phyloP scores from a whole-genome alignment of 2,888 invertebrate genomes.

The Taphrorychus bicolor region DNA sequence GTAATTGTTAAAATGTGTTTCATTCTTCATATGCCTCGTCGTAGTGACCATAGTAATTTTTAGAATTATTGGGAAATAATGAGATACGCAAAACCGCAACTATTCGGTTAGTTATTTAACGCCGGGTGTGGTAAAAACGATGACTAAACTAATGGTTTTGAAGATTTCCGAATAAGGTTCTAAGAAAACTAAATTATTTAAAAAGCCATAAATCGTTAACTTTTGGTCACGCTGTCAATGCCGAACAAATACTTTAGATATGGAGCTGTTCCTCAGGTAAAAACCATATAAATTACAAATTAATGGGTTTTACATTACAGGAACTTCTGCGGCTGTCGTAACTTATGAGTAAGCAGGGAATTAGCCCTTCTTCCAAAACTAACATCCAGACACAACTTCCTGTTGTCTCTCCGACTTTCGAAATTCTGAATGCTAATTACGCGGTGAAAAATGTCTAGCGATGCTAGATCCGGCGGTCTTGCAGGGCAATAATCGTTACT shows the following conservation, averaged over 20 bases:
- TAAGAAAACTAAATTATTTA: slow-evolving; percentile 5
- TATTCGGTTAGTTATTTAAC: not conserved
- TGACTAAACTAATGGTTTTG: slow-evolving; percentile 5
- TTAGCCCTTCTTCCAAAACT: not conserved
- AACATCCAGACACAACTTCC: not conserved
- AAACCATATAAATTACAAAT: slow-evolving; percentile 1
- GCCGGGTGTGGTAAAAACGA: not conserved
- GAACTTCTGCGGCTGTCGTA: not conserved
- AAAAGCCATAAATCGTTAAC: slow-evolving; percentile 3
- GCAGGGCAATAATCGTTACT: slow-evolving; percentile 5
- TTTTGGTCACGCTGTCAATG: slow-evolving; percentile 3
- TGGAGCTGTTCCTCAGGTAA: not conserved
- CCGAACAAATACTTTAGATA: slow-evolving; percentile 3
- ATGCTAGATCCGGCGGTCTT: slow-evolving; percentile 1
- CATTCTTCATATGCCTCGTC: too few species aligned
- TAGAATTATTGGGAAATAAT: too few species aligned
- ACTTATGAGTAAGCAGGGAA: too few species aligned
- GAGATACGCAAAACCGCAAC: not conserved
- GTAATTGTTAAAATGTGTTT: too few species aligned
- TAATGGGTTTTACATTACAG: slow-evolving; percentile 1
- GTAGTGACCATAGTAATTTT: too few species aligned
- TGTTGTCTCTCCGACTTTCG: slow-evolving; percentile 1
- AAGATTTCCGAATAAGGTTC: not conserved
- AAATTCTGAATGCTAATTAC: slow-evolving; percentile 6
- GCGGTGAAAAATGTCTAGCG: slow-evolving; percentile 1